Conservation (phyloP, 2,797 vertebrate species). For the Oryzias dopingdopingensis region DNA sequence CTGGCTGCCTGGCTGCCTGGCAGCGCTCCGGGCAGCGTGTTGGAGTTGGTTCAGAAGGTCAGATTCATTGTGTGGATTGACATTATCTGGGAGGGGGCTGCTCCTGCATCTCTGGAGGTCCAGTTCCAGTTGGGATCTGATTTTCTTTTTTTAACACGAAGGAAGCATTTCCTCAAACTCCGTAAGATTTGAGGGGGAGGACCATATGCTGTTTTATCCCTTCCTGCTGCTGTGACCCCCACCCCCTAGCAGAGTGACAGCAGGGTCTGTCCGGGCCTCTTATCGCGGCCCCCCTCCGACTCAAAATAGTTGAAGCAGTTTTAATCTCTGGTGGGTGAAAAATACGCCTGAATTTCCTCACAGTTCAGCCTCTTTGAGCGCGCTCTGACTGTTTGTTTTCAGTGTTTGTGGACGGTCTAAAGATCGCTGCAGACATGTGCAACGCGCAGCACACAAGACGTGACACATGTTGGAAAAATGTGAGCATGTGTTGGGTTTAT, state of each 20-base stretch:
- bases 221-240: slow-evolving; percentile 32
- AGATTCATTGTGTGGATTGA: slow-evolving; percentile 48
- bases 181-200: slow-evolving; percentile 23
- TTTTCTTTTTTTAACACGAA: slow-evolving; percentile 23
- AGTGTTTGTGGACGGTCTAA: slow-evolving; percentile 51
- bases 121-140: slow-evolving; percentile 25
- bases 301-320: no score
- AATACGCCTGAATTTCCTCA: no score
- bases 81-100: slow-evolving; percentile 43
- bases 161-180: slow-evolving; percentile 24
- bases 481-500: slow-evolving; percentile 1
- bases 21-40: slow-evolving; percentile 42
- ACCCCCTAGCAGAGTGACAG: slow-evolving; percentile 63
- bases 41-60: slow-evolving; percentile 65
- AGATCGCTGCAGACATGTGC: slow-evolving; percentile 43
- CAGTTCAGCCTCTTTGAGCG: no score
- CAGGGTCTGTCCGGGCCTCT: slow-evolving; percentile 56
- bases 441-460: background rate
- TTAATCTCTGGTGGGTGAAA: no score
- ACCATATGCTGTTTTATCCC: slow-evolving; percentile 65
- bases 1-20: slow-evolving; percentile 48
- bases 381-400: slow-evolving; percentile 32
- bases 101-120: slow-evolving; percentile 19
- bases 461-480: slow-evolving; percentile 16
- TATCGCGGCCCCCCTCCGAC: slow-evolving; percentile 39